Evolutionary conservation across 2,113 vertebrate genomes (phyloP).

Genomic region (Tamias sibiricus): DNA sequence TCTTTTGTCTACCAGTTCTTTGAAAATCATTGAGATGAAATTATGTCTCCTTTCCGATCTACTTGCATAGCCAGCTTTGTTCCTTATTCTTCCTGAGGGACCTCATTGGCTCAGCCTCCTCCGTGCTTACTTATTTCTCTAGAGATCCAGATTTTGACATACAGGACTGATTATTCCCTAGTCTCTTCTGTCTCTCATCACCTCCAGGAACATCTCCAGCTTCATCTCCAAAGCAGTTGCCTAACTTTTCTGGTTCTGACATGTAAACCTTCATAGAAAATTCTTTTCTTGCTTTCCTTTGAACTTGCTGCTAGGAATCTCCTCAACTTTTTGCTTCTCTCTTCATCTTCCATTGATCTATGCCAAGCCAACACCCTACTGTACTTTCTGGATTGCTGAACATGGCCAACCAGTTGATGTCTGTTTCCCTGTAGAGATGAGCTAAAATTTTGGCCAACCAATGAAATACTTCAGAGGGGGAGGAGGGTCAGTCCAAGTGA

Average conservation of each 20-base stretch:
- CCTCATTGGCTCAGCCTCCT: fast-evolving
- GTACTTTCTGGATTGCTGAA: too few species aligned
- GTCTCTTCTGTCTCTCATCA: neutral
- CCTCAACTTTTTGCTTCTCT: neutral
- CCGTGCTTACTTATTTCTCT: too few species aligned
- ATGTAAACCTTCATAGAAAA: neutral
- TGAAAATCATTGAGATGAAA: neutral
- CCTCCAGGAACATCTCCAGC: too few species aligned
- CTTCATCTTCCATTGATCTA: neutral
- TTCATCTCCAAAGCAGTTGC: neutral
- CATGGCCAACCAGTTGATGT: neutral
- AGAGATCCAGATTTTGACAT: neutral
- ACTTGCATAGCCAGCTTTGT: neutral
- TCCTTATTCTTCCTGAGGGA: fast-evolving
- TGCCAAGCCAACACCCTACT: too few species aligned
- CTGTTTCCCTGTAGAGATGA: neutral
- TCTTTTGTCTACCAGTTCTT: neutral
- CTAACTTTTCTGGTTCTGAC: neutral
- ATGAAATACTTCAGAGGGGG: neutral
- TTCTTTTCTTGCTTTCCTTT: neutral
- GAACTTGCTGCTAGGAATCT: neutral
- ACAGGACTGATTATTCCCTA: neutral
- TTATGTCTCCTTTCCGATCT: fast-evolving
- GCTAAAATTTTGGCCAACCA: neutral
- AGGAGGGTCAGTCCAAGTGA: neutral